Conservation (phyloP, 1,140 invertebrate genomes). For the Drosophila quadrilineata region DNA sequence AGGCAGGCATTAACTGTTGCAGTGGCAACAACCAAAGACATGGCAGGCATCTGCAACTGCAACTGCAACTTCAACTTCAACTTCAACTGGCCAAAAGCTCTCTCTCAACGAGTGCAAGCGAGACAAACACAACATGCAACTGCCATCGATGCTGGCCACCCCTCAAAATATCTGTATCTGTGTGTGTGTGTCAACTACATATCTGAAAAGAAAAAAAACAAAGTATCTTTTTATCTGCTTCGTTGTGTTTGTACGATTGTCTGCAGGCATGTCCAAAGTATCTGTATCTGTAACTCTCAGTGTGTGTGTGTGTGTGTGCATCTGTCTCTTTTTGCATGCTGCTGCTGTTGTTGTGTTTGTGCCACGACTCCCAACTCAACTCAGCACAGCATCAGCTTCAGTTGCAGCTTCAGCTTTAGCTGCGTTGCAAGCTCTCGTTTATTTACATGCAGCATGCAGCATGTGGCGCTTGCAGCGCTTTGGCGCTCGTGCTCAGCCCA, state of each 20-base stretch:
- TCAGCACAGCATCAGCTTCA: slow-evolving; percentile 18
- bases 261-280: slow-evolving; percentile 34
- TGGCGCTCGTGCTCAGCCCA: slow-evolving; percentile 3
- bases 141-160: neutral
- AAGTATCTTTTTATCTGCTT: slow-evolving; percentile 75
- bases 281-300: too few species aligned
- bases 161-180: neutral
- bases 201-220: slow-evolving; percentile 49
- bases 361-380: slow-evolving; percentile 47
- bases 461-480: neutral
- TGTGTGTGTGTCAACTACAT: slow-evolving; percentile 38
- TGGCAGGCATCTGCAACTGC: slow-evolving; percentile 16
- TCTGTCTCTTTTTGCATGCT: neutral
- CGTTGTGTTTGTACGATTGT: slow-evolving; percentile 63
- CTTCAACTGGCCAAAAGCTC: neutral
- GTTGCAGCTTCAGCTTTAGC: too few species aligned
- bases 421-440: too few species aligned
- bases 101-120: slow-evolving; percentile 1
- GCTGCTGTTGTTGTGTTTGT: slow-evolving; percentile 18
- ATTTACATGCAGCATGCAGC: too few species aligned
- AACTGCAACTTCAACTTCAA: neutral
- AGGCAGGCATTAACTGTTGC: slow-evolving; percentile 37
- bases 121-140: slow-evolving; percentile 3
- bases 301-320: too few species aligned
- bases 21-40: slow-evolving; percentile 31